phyloP scores from a whole-genome alignment of 2,797 vertebrate species.

The Bucorvus abyssinicus region DNA sequence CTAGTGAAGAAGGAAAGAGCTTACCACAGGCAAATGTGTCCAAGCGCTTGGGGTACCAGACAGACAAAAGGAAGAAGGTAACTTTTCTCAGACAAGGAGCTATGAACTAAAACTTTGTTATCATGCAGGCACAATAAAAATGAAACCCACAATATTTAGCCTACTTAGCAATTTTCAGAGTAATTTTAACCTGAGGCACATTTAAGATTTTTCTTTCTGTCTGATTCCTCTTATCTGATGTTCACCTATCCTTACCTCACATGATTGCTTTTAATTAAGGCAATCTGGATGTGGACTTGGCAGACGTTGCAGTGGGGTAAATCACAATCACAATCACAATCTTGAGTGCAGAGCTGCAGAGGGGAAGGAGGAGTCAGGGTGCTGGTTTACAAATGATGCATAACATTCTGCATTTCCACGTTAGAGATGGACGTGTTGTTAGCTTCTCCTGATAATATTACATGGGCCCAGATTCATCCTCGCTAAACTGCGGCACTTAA shows the following conservation, averaged over 20 bases:
- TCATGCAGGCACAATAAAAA: background rate
- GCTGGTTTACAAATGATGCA: background rate
- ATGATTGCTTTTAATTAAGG: constrained; percentile 23
- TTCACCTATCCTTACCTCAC: constrained; percentile 35
- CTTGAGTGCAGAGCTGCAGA: background rate
- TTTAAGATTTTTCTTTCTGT: background rate
- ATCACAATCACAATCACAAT: background rate
- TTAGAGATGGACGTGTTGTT: background rate
- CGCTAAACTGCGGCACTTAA: background rate
- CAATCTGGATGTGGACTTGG: constrained; percentile 8
- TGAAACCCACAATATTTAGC: background rate
- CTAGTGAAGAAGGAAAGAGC: background rate
- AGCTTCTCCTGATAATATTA: background rate
- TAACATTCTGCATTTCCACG: background rate
- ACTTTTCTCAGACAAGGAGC: background rate
- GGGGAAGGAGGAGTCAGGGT: background rate
- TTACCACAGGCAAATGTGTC: background rate
- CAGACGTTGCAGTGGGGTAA: background rate
- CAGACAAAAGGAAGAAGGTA: background rate
- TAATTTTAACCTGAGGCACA: background rate
- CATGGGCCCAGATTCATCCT: background rate
- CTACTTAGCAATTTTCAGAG: constrained; percentile 19
- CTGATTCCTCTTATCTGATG: background rate
- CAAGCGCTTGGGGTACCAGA: background rate
- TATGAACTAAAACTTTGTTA: background rate